Conservation (phyloP, 2,888 invertebrate species). For the Heteromyza rotundicornis region DNA sequence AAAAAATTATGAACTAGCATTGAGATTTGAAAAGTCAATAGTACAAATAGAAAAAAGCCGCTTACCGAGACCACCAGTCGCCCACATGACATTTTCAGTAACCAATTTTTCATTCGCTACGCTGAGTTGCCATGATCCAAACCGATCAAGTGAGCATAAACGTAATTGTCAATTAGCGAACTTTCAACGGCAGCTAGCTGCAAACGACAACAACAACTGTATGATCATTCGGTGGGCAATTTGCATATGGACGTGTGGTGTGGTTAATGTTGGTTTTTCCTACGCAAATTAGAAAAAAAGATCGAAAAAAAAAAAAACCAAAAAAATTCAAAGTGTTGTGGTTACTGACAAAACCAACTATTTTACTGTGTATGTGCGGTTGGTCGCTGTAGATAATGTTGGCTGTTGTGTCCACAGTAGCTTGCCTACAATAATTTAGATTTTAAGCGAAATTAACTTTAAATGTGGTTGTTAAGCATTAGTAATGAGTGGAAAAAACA, state of each 20-base stretch:
- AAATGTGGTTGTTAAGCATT: background rate
- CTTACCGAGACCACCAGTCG: too few species aligned
- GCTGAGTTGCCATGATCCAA: too few species aligned
- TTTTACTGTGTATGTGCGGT: too few species aligned
- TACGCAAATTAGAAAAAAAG: background rate
- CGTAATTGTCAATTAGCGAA: slow-evolving; percentile 49
- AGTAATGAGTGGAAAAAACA: background rate
- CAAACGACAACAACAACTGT: slow-evolving; percentile 16
- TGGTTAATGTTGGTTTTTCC: background rate
- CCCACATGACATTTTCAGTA: slow-evolving; percentile 1
- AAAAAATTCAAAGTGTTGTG: background rate
- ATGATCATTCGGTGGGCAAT: slow-evolving; percentile 17
- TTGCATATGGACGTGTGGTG: slow-evolving; percentile 33
- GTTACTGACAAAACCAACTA: too few species aligned
- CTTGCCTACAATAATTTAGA: background rate
- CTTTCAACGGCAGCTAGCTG: slow-evolving; percentile 50
- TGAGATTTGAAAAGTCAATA: too few species aligned
- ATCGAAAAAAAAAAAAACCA: background rate
- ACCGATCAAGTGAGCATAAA: slow-evolving; percentile 1
- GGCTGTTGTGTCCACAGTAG: background rate
- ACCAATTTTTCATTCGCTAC: background rate
- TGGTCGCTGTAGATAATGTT: background rate
- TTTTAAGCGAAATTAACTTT: background rate
- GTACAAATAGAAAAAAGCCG: too few species aligned
- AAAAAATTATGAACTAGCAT: slow-evolving; percentile 27